Conservation (phyloP, 2,888 invertebrate species). For the Temnothorax ravouxi region DNA sequence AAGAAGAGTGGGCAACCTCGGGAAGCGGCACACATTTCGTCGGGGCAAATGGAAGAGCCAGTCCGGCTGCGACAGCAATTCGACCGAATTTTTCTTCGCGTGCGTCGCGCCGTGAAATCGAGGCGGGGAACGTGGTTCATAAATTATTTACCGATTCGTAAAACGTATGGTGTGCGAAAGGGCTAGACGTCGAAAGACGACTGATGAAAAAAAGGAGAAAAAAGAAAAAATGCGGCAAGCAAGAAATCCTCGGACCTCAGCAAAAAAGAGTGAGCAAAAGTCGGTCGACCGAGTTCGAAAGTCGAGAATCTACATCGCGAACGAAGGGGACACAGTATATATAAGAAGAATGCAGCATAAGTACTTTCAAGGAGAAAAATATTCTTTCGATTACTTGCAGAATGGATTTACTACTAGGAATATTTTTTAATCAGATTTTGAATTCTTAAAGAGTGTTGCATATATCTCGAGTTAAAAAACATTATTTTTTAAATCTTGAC, state of each 20-base stretch:
- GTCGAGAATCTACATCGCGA: constrained; percentile 19
- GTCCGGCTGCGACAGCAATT: constrained; percentile 51
- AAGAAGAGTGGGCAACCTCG: constrained; percentile 17
- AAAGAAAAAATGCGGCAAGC: constrained; percentile 36
- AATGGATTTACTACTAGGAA: constrained; percentile 34
- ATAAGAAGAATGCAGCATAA: constrained; percentile 10
- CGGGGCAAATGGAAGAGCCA: constrained; percentile 52
- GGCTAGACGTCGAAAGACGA: constrained; percentile 12
- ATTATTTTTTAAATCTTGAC: neutral
- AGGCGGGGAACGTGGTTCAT: constrained; percentile 73
- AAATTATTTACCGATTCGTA: constrained; percentile 81
- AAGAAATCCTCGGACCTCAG: constrained; percentile 47
- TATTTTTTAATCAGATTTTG: constrained; percentile 2
- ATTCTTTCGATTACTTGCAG: neutral
- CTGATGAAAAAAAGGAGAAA: neutral
- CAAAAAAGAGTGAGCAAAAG: constrained; percentile 37
- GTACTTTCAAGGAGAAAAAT: constrained; percentile 8
- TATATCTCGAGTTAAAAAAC: neutral
- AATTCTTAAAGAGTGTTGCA: neutral
- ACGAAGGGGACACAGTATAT: constrained; percentile 14
- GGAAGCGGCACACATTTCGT: constrained; percentile 56
- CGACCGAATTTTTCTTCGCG: constrained; percentile 66
- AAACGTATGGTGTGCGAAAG: constrained; percentile 47
- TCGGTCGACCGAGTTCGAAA: constrained; percentile 29
- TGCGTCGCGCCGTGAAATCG: constrained; percentile 77